Conservation (phyloP, 2,113 vertebrate species). For the Brienomyrus longianalis region DNA sequence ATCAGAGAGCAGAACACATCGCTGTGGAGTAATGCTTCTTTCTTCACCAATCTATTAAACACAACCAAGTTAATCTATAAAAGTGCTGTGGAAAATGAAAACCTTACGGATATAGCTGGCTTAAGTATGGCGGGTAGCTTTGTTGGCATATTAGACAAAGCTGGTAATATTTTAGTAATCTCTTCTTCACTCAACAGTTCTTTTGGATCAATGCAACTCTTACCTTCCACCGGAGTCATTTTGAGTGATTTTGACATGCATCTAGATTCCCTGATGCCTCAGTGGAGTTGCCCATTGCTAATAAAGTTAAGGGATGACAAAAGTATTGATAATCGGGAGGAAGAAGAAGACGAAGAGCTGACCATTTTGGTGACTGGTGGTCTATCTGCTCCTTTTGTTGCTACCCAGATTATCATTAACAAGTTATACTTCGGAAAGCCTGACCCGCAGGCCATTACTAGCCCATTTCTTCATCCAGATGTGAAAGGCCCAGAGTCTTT, state of each 20-base stretch:
- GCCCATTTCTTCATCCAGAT: constrained; percentile 27
- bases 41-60: constrained; percentile 34
- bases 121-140: constrained; percentile 34
- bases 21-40: constrained; percentile 12
- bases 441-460: constrained; percentile 19
- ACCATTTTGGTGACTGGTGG: constrained; percentile 46
- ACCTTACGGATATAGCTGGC: constrained; percentile 14
- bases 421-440: constrained; percentile 33
- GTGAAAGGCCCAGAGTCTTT: neutral
- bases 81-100: neutral
- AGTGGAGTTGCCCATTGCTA: constrained; percentile 52
- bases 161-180: constrained; percentile 50
- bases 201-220: constrained; percentile 51
- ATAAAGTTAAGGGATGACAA: constrained; percentile 30
- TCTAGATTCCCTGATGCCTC: neutral
- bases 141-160: constrained; percentile 45
- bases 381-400: constrained; percentile 30
- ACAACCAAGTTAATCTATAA: constrained; percentile 20
- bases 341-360: constrained; percentile 23
- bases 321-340: neutral
- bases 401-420: constrained; percentile 36
- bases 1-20: constrained; percentile 25
- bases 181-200: constrained; percentile 53
- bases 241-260: constrained; percentile 44
- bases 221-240: constrained; percentile 50